phyloP scores from a whole-genome alignment of 2,113 vertebrate genomes.

The Phrynosoma platyrhinos region DNA sequence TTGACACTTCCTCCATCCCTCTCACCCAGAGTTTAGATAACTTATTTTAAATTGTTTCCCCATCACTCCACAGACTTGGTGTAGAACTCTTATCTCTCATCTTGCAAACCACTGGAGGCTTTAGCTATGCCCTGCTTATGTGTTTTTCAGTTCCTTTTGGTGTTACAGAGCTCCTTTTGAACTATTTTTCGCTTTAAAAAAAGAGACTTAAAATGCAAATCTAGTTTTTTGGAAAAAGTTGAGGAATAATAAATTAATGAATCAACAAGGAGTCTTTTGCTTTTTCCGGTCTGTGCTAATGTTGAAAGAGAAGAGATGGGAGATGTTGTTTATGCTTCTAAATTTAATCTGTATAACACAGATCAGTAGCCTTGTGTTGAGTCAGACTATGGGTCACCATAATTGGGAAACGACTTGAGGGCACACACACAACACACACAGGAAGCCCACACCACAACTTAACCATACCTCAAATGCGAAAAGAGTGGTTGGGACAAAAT shows the following conservation, averaged over 20 bases:
- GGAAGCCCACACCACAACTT: too few species aligned
- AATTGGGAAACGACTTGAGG: too few species aligned
- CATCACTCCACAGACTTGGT: not conserved
- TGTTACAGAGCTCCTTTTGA: slow-evolving; percentile 59
- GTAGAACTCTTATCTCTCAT: not conserved
- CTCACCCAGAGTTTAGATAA: slow-evolving; percentile 15
- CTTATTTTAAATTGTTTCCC: slow-evolving; percentile 19
- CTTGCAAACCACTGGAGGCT: slow-evolving; percentile 17
- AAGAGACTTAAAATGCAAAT: slow-evolving; percentile 57
- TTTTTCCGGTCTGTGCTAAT: not conserved
- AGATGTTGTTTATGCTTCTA: not conserved
- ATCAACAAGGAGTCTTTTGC: slow-evolving; percentile 20
- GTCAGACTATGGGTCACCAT: not conserved
- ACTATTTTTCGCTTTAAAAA: slow-evolving; percentile 70
- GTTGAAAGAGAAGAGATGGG: too few species aligned
- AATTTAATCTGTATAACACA: not conserved
- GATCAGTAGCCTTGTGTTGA: not conserved
- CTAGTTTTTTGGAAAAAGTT: slow-evolving; percentile 66
- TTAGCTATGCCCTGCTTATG: slow-evolving; percentile 4
- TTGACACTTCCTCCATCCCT: fast-evolving
- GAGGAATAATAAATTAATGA: slow-evolving; percentile 38
- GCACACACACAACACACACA: too few species aligned
- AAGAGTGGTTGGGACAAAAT: too few species aligned
- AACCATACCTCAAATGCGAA: too few species aligned
- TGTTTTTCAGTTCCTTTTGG: slow-evolving; percentile 26